A percentile compares a stretch with the other conserved stretches of the same genome.
Conservation (phyloP, 2,888 invertebrate species). For the Harpalus rubripes region DNA sequence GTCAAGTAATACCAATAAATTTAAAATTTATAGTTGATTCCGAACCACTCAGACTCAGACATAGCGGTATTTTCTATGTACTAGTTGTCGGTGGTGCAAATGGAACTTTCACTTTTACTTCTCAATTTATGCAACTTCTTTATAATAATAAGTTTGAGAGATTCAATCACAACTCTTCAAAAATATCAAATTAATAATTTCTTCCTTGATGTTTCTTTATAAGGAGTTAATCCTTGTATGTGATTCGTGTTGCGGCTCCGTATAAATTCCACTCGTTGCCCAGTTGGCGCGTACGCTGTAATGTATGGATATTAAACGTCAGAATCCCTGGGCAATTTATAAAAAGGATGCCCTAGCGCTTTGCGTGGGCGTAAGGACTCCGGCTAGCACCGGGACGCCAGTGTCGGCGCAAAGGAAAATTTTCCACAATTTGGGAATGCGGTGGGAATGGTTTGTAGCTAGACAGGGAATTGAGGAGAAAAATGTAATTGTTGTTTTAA, state of each 20-base stretch:
- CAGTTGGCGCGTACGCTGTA: slow-evolving; percentile 69
- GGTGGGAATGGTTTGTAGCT: slow-evolving; percentile 7
- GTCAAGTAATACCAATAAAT: too few species aligned
- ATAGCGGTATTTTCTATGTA: too few species aligned
- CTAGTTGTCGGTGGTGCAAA: too few species aligned
- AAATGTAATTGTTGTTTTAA: slow-evolving; percentile 28
- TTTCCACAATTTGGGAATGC: not conserved
- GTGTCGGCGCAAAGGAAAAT: slow-evolving; percentile 11
- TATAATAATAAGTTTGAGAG: not conserved
- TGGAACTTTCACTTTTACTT: too few species aligned
- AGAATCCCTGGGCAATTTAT: slow-evolving; percentile 75
- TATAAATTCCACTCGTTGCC: not conserved
- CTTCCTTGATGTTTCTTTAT: not conserved
- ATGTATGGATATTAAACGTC: slow-evolving; percentile 76
- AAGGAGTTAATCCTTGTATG: not conserved
- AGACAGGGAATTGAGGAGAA: not conserved
- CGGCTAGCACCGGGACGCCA: not conserved
- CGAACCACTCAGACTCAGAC: too few species aligned
- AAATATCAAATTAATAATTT: not conserved
- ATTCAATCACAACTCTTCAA: not conserved
- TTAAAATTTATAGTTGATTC: too few species aligned
- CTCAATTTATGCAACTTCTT: too few species aligned
- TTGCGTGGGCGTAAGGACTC: slow-evolving; percentile 11
- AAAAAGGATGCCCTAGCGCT: slow-evolving; percentile 73
- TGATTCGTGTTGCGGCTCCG: not conserved